Evolutionary conservation across 1,140 invertebrate species (phyloP), one percentile per base, ranked within the genome.

Genomic region (Eriosoma lanigerum): DNA sequence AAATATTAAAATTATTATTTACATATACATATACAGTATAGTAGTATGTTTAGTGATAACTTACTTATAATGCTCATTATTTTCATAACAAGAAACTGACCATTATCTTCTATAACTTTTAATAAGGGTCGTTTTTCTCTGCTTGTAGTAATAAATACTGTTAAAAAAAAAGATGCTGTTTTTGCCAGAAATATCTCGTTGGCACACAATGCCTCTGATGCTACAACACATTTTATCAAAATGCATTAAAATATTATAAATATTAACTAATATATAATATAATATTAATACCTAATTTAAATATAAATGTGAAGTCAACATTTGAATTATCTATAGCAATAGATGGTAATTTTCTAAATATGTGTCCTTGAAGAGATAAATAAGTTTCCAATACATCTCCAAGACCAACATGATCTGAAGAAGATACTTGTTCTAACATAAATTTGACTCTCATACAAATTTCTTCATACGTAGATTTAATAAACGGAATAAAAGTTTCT

Each of bases 351-450:
- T 78, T 78, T 1, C 56, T 78, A 29, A 78, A 78, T 44, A 62
- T 60, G 26, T 78, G 75, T n/a, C 75, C 75, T 60, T 78, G 75
- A 62, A 78, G 75, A 26, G 75, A 78, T 60, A 78, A 62, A 48
- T 78, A 78, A 24, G 75, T 19, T 48, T 78, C 75, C 19, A 78
- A 26, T 54, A 78, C 21, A 78, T 78, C 75, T n/a, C 75, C 75
- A 78, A 78, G 32, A 44, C n/a, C 24, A 26, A 46, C 17, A 13
- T 62, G 38, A 78, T 58, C 56, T 62, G 21, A 38, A 48, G 56
- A 26, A 60, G 75, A 48, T 48, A 46, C 15, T 78, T 78, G 75
- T 62, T 78, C 75, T 46, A 78, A 48, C 32, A 78, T 46, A 26
- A 15, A 48, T 46, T 78, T 58, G 48, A 78, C 17, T 78, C 56